phyloP scores from a whole-genome alignment of 2,797 vertebrate species.

The Enteromius mattozi region DNA sequence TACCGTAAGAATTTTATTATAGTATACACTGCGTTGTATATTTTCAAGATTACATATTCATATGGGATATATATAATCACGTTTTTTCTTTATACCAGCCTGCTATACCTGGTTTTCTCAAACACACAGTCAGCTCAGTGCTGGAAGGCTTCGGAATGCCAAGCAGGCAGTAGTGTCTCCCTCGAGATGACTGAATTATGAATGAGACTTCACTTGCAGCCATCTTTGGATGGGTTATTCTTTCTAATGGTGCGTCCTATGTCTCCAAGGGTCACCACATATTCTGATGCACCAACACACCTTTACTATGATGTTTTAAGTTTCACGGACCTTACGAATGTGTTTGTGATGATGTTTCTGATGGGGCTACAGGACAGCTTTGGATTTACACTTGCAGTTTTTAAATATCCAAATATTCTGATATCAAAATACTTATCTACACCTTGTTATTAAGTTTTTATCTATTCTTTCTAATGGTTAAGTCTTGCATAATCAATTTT shows the following conservation, averaged over 20 bases:
- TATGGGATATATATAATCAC: not conserved
- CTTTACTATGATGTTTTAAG: not conserved
- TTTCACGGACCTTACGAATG: not conserved
- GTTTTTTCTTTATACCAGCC: conserved; percentile 16
- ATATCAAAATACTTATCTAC: not conserved
- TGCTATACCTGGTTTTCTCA: not conserved
- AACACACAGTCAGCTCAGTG: conserved; percentile 12
- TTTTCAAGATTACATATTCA: conserved; percentile 5
- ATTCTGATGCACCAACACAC: not conserved
- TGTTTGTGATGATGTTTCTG: not conserved
- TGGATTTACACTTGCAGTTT: not conserved
- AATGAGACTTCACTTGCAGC: conserved; percentile 78
- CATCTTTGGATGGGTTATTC: conserved; percentile 77
- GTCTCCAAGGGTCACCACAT: conserved; percentile 53
- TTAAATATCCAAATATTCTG: not conserved
- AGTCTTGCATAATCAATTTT: not conserved
- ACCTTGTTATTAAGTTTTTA: not conserved
- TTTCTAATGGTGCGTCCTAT: conserved; percentile 65
- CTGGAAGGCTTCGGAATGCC: conserved; percentile 67
- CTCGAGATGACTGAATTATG: conserved; percentile 80
- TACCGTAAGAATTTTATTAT: not conserved
- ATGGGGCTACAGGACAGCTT: not conserved
- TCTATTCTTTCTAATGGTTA: not conserved
- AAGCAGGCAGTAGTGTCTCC: conserved; percentile 69
- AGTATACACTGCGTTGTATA: not conserved